Evolutionary conservation across 37 sponge, comb jelly and placozoan species (phyloP).

Genomic region (Crambe crambe): DNA sequence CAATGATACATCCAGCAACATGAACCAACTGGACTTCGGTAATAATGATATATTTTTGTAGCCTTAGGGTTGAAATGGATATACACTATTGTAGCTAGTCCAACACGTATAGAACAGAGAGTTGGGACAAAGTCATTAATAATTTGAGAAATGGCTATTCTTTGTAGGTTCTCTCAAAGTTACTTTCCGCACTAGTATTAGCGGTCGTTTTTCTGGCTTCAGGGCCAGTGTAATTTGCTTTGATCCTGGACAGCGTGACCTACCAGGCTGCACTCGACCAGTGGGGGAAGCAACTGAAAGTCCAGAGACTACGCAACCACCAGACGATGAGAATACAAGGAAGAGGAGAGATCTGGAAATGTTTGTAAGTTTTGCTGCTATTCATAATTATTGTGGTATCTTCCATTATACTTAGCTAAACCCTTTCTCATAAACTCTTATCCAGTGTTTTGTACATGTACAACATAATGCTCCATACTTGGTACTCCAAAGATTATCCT

Average conservation of each 20-base stretch:
- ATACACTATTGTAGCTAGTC: background rate
- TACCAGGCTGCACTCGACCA: background rate
- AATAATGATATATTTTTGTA: background rate
- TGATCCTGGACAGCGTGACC: background rate
- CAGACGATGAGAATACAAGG: background rate
- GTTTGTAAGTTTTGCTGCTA: background rate
- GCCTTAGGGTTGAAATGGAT: background rate
- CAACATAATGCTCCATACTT: too few species aligned
- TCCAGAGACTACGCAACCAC: background rate
- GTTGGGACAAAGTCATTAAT: background rate
- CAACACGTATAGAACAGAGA: background rate
- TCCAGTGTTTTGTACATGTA: background rate
- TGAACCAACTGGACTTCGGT: background rate
- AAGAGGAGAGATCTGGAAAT: background rate
- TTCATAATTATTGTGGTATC: too few species aligned
- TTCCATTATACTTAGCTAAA: too few species aligned
- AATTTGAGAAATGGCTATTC: background rate
- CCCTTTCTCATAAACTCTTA: background rate
- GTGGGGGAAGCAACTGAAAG: background rate
- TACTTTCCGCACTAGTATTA: background rate
- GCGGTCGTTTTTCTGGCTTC: background rate
- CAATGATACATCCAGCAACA: background rate
- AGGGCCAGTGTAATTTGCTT: background rate
- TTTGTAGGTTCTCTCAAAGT: background rate
- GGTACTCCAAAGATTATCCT: too few species aligned